Conservation (phyloP, 2,888 invertebrate species). For the Erebia palarica region DNA sequence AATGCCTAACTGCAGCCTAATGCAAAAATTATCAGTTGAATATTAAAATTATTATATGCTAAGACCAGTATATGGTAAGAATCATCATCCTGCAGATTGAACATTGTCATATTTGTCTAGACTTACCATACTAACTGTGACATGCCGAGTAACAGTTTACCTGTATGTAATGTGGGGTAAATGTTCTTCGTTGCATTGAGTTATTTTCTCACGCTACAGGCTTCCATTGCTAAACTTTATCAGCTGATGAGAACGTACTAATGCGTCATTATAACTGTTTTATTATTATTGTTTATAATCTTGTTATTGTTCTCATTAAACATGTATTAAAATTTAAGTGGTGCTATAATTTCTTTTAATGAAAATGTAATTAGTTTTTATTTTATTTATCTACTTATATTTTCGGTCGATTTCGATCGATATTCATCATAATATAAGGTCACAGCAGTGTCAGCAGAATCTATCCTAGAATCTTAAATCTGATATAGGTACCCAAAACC, state of each 20-base stretch:
- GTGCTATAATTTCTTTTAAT: not conserved
- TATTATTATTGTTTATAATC: constrained; percentile 2
- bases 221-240: constrained; percentile 25
- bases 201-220: constrained; percentile 31
- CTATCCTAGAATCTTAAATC: too few relatives aligned
- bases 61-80: too few relatives aligned
- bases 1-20: too few relatives aligned
- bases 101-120: not conserved
- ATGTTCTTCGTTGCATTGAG: constrained; percentile 25
- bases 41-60: too few relatives aligned
- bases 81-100: too few relatives aligned
- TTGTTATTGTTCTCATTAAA: not conserved
- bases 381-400: too few relatives aligned
- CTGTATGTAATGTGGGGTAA: constrained; percentile 24
- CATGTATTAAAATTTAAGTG: not conserved
- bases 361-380: too few relatives aligned
- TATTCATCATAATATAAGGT: too few relatives aligned
- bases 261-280: constrained; percentile 12
- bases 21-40: too few relatives aligned
- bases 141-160: constrained; percentile 25
- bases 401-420: too few relatives aligned
- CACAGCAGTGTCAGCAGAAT: too few relatives aligned
- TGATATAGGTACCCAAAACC: too few relatives aligned
- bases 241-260: constrained; percentile 4
- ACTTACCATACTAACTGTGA: not conserved